phyloP scores from a whole-genome alignment of 2,113 vertebrate genomes.

The Apteryx owenii region DNA sequence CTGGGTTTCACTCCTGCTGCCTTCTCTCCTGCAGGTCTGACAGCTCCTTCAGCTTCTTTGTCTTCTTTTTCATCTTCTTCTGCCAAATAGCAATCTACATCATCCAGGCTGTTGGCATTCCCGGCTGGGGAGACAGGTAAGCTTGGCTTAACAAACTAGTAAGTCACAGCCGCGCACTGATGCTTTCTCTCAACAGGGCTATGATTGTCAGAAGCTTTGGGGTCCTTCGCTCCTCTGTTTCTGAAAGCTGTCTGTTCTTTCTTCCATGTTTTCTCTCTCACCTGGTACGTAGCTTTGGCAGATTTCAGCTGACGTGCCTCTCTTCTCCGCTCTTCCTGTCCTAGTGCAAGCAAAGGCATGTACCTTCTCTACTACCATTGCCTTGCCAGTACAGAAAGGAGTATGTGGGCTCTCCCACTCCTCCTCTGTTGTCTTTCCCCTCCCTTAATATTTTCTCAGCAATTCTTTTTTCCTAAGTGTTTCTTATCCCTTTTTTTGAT shows the following conservation, averaged over 20 bases:
- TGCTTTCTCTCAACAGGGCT: background rate
- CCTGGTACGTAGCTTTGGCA: background rate
- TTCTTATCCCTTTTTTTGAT: background rate
- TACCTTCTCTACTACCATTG: background rate
- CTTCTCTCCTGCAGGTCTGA: constrained; percentile 85
- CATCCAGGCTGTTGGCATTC: constrained; percentile 93
- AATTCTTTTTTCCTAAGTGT: background rate
- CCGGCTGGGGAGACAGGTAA: constrained; percentile 93
- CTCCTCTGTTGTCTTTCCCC: background rate
- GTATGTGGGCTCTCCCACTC: fast-evolving
- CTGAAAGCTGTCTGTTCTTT: background rate
- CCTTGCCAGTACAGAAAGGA: background rate
- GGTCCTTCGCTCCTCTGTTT: background rate
- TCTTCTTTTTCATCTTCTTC: constrained; percentile 97
- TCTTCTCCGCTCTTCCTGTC: background rate
- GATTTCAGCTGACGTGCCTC: background rate
- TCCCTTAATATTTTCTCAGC: background rate
- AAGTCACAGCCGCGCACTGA: background rate
- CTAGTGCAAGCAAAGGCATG: background rate
- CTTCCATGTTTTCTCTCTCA: background rate
- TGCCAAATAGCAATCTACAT: constrained; percentile 94
- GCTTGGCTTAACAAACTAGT: background rate
- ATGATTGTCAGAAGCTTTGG: background rate
- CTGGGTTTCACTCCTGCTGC: background rate
- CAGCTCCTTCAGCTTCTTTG: constrained; percentile 99